These are phyloP conservation scores for Leptinotarsa rubiginosa DNA, from an alignment of 2,888 invertebrate genomes.

Conservation along the genomic window DNA sequence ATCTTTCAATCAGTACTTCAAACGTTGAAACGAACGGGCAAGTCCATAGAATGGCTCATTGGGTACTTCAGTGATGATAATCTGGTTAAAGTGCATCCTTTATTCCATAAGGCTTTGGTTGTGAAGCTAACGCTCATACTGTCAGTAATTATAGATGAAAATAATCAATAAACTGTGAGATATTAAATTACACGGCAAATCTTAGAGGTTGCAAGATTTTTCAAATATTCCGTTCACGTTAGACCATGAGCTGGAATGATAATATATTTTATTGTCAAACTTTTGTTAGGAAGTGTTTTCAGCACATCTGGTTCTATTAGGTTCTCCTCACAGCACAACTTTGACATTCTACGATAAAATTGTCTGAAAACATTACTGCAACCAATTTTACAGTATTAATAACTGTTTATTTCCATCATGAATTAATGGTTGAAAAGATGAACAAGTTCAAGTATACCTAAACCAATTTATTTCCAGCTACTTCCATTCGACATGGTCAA, in stretches of 20 bases:
- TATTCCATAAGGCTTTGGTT: constrained; percentile 32
- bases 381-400: too few species aligned
- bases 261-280: background rate
- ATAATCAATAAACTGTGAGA: constrained; percentile 49
- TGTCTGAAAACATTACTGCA: too few species aligned
- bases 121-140: constrained; percentile 41
- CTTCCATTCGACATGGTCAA: too few species aligned
- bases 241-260: constrained; percentile 27
- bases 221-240: constrained; percentile 29
- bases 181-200: constrained; percentile 47
- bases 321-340: too few species aligned
- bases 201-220: constrained; percentile 29
- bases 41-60: constrained; percentile 25
- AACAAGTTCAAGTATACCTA: too few species aligned
- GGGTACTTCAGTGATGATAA: constrained; percentile 30
- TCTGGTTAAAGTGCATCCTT: constrained; percentile 3
- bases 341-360: too few species aligned
- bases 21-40: constrained; percentile 25
- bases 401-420: too few species aligned
- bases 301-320: too few species aligned
- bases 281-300: too few species aligned
- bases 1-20: constrained; percentile 8
- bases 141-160: constrained; percentile 45
- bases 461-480: too few species aligned
- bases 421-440: too few species aligned